Percentiles rank a stretch among this genome's conserved stretches.
Conservation (phyloP, 2,888 invertebrate genomes). For the Herminia tarsipennalis region DNA sequence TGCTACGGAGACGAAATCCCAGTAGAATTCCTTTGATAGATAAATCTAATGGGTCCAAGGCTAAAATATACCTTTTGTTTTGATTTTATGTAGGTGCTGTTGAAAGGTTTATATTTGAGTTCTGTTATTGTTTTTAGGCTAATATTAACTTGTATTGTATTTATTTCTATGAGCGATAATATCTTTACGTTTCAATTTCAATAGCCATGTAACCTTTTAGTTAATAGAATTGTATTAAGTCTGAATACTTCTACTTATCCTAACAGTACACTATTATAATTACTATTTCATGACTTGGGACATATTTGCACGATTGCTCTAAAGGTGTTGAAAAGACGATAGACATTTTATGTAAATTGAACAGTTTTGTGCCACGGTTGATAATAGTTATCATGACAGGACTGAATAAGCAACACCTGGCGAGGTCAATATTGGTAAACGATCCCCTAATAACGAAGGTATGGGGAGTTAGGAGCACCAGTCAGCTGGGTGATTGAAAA, state of each 20-base stretch:
- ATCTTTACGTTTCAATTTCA: no score
- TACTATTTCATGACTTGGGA: conserved; percentile 8
- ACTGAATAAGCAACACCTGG: conserved; percentile 32
- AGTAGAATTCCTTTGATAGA: no score
- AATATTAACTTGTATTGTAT: no score
- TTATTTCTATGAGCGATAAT: no score
- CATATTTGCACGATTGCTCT: conserved; percentile 1
- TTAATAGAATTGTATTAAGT: no score
- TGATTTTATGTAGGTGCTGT: no score
- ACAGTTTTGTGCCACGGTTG: conserved; percentile 8
- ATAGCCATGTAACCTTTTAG: no score
- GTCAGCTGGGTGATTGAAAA: conserved; percentile 29
- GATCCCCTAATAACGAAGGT: conserved; percentile 14
- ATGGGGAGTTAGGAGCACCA: conserved; percentile 22
- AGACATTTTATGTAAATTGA: conserved; percentile 20
- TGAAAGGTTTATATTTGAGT: no score
- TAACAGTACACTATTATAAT: conserved; percentile 10
- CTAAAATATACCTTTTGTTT: no score
- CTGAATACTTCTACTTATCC: background rate
- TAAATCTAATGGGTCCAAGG: no score
- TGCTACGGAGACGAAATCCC: no score
- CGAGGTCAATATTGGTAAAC: conserved; percentile 14
- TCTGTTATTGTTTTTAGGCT: no score
- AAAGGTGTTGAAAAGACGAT: background rate
- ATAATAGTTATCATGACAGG: conserved; percentile 16